Evolutionary conservation across 2,797 vertebrate genomes (phyloP).

Genomic region (Poecile montanus): DNA sequence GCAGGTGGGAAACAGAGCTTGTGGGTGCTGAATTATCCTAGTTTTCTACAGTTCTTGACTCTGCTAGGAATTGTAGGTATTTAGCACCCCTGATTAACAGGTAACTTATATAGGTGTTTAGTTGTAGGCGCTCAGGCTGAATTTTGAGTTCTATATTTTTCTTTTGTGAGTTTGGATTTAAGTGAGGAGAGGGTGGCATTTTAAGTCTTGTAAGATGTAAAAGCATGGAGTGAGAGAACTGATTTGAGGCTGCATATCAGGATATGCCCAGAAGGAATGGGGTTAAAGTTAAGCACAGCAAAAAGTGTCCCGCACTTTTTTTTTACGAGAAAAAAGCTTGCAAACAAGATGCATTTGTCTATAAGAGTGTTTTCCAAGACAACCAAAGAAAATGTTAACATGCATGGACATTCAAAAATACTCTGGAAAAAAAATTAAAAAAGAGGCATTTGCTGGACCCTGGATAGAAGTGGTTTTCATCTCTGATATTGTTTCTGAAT

Average conservation of each 20-base stretch:
- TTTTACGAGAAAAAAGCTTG: background rate
- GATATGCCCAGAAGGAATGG: background rate
- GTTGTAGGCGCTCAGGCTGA: background rate
- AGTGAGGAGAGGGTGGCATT: background rate
- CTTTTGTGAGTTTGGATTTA: background rate
- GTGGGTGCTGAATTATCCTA: background rate
- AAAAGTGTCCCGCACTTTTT: background rate
- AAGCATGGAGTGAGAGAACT: background rate
- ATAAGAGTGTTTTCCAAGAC: background rate
- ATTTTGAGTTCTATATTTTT: background rate
- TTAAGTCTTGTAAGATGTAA: background rate
- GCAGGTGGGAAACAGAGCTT: background rate
- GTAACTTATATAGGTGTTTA: background rate
- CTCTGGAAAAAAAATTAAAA: background rate
- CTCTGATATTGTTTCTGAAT: background rate
- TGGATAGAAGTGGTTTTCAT: background rate
- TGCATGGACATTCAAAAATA: background rate
- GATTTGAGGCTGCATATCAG: background rate
- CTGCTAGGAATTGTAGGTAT: background rate
- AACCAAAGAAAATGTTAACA: background rate
- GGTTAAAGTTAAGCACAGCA: background rate
- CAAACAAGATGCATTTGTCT: background rate
- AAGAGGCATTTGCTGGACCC: background rate
- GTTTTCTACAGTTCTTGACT: background rate
- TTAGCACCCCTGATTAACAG: background rate